Evolutionary conservation across 2,888 invertebrate genomes (phyloP).

Genomic region (Clistopyga incitator): DNA sequence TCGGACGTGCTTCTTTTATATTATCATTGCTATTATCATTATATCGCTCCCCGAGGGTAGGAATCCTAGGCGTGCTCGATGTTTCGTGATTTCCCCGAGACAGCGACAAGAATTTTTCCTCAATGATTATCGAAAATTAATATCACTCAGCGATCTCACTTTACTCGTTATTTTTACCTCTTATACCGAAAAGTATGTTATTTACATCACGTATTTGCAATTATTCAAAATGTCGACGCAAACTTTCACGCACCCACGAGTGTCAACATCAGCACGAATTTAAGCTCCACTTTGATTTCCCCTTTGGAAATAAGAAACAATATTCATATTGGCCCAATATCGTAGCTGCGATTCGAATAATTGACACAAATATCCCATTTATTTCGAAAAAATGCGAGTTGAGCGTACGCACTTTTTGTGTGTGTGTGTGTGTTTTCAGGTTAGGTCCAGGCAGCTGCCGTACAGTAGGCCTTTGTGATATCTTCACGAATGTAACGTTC

Average conservation of each 20-base stretch:
- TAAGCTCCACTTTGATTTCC: neutral
- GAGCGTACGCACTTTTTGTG: constrained; percentile 62
- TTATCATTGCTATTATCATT: constrained; percentile 11
- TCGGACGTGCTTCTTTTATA: constrained; percentile 12
- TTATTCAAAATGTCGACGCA: neutral
- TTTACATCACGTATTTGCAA: neutral
- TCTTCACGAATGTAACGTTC: constrained; percentile 17
- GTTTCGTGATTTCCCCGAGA: neutral
- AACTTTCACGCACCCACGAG: constrained; percentile 17
- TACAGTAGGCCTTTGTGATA: constrained; percentile 47
- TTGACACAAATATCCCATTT: neutral
- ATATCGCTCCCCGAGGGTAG: constrained; percentile 10
- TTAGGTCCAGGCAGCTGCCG: constrained; percentile 74
- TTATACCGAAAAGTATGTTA: neutral
- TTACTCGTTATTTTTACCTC: no score
- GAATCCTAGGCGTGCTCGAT: constrained; percentile 1
- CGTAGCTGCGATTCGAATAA: neutral
- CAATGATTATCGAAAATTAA: neutral
- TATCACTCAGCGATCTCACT: neutral
- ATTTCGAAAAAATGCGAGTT: neutral
- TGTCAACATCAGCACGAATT: constrained; percentile 29
- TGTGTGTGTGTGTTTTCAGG: no score
- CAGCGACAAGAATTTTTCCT: neutral
- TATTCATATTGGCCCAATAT: neutral
- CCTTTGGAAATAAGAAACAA: neutral